Base-by-base conservation (phyloP, 1,140 invertebrate genomes). In the Anastrepha obliqua region DNA sequence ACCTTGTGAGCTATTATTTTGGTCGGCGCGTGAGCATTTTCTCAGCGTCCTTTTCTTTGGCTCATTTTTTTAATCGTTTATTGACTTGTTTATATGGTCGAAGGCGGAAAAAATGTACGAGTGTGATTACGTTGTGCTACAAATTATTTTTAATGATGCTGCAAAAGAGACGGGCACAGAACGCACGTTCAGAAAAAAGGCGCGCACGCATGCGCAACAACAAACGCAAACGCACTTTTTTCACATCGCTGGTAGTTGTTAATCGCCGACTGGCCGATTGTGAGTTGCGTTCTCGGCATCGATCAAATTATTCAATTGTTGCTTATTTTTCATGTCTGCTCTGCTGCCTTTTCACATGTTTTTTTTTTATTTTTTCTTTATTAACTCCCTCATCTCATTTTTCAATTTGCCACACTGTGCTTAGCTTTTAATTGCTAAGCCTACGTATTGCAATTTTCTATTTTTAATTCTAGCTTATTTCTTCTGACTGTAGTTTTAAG, bases 101-200 rank as follows among this genome's bases (percentile, higher is more conserved):
- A 89, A 86, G 60, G 60, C 89, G 86, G 39, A 64, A 64, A 47
- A 55, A 67, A 87, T n/a, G 20, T 55, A 44, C 44, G 58, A 59
- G 29, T 86, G 59, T 86, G 85, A 60, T 62, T 86, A 62, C 7
- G 59, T 86, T 86, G n/a, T 89, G 88, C 89, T 89, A 90, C 91
- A 91, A 91, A 91, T 91, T 91, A 91, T 91, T 87, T 89, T 89
- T 91, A 92, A 91, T 91, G 91, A 91, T 91, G 88, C 89, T 86
- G 91, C 91, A 88, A 91, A 91, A 90, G 59, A 81, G 55, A 11
- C 74, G 47, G 20, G 4, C 47, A 81, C n/a, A 74, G 11, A 17
- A 81, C 55, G 20, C 74, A 55, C 7, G 70, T 55, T 13, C 4
- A 9, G n/a, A 29, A 81, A 29, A 81, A 51, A 29, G 51, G 74